Conservation (phyloP, 2,797 vertebrate genomes). For the Hoplostethus mediterraneus region DNA sequence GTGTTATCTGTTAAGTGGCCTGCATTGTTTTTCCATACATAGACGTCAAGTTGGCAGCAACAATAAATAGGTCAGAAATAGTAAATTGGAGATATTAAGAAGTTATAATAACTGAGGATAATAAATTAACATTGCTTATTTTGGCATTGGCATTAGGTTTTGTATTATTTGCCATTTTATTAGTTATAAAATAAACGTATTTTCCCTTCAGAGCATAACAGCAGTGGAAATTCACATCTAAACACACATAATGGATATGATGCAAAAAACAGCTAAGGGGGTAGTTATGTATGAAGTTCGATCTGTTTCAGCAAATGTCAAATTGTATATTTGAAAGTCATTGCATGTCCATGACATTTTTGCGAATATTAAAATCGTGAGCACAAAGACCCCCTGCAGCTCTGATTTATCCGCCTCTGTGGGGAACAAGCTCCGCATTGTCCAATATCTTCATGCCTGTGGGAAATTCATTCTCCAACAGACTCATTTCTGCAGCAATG, state of each 20-base stretch:
- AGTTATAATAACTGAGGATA: constrained; percentile 10
- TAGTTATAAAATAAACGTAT: neutral
- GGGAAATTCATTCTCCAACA: constrained; percentile 60
- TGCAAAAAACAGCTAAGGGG: neutral
- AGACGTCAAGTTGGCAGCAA: neutral
- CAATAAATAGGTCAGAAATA: neutral
- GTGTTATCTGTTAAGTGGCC: too few species aligned
- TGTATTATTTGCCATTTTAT: constrained; percentile 9
- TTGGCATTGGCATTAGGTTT: constrained; percentile 8
- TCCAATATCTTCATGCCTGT: constrained; percentile 57
- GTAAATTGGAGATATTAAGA: neutral
- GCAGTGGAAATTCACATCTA: constrained; percentile 8
- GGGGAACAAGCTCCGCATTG: constrained; percentile 36
- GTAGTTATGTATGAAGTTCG: neutral
- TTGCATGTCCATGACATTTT: constrained; percentile 38
- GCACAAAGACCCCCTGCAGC: constrained; percentile 42
- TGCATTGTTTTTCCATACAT: neutral
- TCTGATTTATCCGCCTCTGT: constrained; percentile 36
- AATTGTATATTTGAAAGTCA: constrained; percentile 24
- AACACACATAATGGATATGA: constrained; percentile 10
- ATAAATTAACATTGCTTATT: neutral
- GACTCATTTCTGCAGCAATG: constrained; percentile 53
- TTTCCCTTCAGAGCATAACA: neutral
- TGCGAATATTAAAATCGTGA: constrained; percentile 39
- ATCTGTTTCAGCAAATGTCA: constrained; percentile 56